Conservation (phyloP, 1,140 invertebrate genomes). For the Littorina saxatilis region DNA sequence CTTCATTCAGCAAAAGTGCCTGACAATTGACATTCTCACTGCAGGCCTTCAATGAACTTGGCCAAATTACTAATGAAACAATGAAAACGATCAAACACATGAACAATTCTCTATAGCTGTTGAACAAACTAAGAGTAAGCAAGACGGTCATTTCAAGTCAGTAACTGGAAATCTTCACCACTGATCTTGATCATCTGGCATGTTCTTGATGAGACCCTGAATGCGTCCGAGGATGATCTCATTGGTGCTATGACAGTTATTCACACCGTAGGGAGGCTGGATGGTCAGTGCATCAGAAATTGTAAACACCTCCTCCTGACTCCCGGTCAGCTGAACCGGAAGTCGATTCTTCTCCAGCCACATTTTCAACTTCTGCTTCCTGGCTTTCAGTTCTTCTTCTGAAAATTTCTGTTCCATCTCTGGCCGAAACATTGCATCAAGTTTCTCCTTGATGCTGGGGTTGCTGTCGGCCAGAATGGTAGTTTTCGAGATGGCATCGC, state of each 20-base stretch:
- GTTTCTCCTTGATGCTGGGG: conserved; percentile 51
- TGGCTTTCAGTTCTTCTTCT: conserved; percentile 59
- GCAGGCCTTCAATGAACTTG: no score
- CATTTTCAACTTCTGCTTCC: conserved; percentile 59
- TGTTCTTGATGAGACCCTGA: conserved; percentile 72
- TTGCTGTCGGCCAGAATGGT: conserved; percentile 56
- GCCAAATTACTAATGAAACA: no score
- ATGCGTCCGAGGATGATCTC: conserved; percentile 73
- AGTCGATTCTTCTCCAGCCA: conserved; percentile 72
- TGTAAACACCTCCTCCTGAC: conserved; percentile 56
- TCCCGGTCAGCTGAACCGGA: conserved; percentile 59
- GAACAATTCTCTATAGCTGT: no score
- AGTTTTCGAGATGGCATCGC: conserved; percentile 58
- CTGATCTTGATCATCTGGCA: conserved; percentile 68
- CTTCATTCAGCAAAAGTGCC: no score
- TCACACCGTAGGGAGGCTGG: conserved; percentile 68
- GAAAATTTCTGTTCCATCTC: conserved; percentile 41
- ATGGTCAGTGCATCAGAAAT: conserved; percentile 70
- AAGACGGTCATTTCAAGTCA: no score
- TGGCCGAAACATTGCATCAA: conserved; percentile 64
- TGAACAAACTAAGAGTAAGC: no score
- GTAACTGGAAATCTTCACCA: no score
- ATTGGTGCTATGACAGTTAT: conserved; percentile 72
- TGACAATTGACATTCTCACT: no score
- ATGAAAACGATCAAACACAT: no score